Evolutionary conservation across 2,797 vertebrate species (phyloP), one percentile per base, ranked within the genome.

Genomic region (Typhlichthys subterraneus): DNA sequence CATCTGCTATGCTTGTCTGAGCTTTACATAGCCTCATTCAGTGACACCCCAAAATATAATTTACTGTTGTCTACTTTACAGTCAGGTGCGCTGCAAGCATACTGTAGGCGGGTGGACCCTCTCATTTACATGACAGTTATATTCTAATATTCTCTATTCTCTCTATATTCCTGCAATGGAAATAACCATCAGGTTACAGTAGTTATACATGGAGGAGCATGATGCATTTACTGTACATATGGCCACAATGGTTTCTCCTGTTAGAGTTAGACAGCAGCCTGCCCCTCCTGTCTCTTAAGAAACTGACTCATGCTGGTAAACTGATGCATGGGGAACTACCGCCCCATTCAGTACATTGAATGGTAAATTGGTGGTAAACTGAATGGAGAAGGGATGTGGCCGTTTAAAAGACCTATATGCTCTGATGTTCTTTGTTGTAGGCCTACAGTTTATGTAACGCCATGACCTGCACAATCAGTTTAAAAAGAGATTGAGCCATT

Each of bases 91-190:
- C 72, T 81, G 69, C 64, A 38, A 71, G 59, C 42, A 5, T 23
- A 23, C 23, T 54, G 38, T 4, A 75, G 38, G 67, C 70, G 74
- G 74, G 72, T 0, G 56, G 56, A 68, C 46, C 6, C 0, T 48
- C 54, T 71, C 67, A 13, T 76, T 77, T 63, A 72, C 68, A 70
- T 62, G 67, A 70, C 63, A 75, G 66, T 79, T 86, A 67, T 77
- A 75, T 70, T 61, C 14, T 53, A 12, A 54, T 54, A 46, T 60
- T 45, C 11, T 12, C 57, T 70, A 67, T 62, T 78, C 75, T 76
- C 69, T 67, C 19, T 54, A 29, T 33, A 12, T 54, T 17, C n/a
- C 19, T 33, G 53, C n/a, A 23, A 23, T 23, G 3, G 23, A 23
- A 23, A 23, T 23, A 23, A 23, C 23, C 23, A 23, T 23, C 2